These are phyloP conservation scores for Drosophila sturtevanti DNA, from an alignment of 1,140 invertebrate species.

Conservation along the genomic window DNA sequence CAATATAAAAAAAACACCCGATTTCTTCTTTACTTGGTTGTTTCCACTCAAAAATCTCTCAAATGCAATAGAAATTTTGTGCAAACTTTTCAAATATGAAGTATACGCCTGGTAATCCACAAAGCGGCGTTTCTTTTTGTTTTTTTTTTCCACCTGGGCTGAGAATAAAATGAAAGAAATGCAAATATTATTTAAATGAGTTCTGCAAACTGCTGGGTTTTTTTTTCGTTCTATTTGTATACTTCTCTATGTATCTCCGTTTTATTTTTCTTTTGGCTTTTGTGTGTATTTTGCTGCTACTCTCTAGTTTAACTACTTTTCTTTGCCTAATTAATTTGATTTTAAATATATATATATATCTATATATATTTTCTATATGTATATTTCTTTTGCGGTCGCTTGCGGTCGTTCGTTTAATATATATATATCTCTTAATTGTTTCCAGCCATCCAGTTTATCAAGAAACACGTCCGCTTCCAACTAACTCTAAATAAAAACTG, in stretches of 20 bases:
- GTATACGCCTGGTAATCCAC: constrained; percentile 82
- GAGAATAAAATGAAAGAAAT: constrained; percentile 20
- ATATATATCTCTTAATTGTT: constrained; percentile 59
- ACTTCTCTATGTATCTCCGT: constrained; percentile 28
- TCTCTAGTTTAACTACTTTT: constrained; percentile 68
- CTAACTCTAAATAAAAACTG: constrained; percentile 82
- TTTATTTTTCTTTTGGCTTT: constrained; percentile 4
- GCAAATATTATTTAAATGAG: constrained; percentile 31
- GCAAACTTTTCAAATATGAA: constrained; percentile 39
- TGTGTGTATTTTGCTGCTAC: constrained; percentile 57
- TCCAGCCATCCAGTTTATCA: constrained; percentile 82
- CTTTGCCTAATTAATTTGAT: constrained; percentile 65
- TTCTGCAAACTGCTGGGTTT: background rate
- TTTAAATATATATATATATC: constrained; percentile 63
- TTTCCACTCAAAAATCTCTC: constrained; percentile 43
- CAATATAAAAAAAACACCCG: constrained; percentile 31
- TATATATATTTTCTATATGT: constrained; percentile 61
- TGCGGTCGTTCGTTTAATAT: constrained; percentile 43
- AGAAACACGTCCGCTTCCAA: constrained; percentile 79
- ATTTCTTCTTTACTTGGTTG: constrained; percentile 22
- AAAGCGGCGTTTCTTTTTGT: constrained; percentile 57
- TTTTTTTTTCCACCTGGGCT: constrained; percentile 37
- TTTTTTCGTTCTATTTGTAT: constrained; percentile 6
- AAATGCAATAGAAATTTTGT: constrained; percentile 22
- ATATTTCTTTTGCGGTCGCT: constrained; percentile 68